Base-by-base conservation (phyloP, 2,113 vertebrate species). In the Pitta sordida region DNA sequence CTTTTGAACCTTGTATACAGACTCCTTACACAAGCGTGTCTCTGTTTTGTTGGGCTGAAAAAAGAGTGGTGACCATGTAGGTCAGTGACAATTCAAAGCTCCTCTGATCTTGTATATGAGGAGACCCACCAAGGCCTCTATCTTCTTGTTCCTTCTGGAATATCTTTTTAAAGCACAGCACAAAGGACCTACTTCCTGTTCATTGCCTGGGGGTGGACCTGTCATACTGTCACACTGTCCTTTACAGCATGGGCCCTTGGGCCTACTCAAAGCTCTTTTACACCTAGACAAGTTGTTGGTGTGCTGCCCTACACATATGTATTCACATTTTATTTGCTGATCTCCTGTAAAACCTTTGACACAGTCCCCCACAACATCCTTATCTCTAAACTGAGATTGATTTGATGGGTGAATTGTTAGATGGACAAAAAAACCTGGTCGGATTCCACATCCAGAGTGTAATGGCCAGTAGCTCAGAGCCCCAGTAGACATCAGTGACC, bases 321-420 rank as follows among this genome's bases (percentile, higher is more conserved):
- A 4, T 24, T 41, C n/a, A 75, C 13, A 13, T 58, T 64, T 81
- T 15, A 19, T 14, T 37, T 84, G 30, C 3, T 44, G 27, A 46
- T 60, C 9, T 17, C n/a, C 52, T 5, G 15, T 60, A 59, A 67
- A 75, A 34, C 5, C 3, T 67, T 60, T 60, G n/a, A 15, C 20
- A 26, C 11, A 0, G 0, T 18, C 1, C 13, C 3, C 13, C 15
- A 23, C 7, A 39, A 13, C 11, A 52, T 10, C 9, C 19, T 65
- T 20, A 27, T 58, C 18, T 65, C 22, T 20, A 44, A 59, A 58
- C 2, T n/a, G 27, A 65, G 32, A 51, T 29, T 12, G 15, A 59
- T 36, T n/a, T 13, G 2, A 20, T 29, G 6, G 10, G 6, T 24
- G 27, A 44, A 14, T 5, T 51, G 4, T 58, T 44, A 20, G 36